Conservation (phyloP, 2,797 vertebrate species). For the Alcedo atthis region DNA sequence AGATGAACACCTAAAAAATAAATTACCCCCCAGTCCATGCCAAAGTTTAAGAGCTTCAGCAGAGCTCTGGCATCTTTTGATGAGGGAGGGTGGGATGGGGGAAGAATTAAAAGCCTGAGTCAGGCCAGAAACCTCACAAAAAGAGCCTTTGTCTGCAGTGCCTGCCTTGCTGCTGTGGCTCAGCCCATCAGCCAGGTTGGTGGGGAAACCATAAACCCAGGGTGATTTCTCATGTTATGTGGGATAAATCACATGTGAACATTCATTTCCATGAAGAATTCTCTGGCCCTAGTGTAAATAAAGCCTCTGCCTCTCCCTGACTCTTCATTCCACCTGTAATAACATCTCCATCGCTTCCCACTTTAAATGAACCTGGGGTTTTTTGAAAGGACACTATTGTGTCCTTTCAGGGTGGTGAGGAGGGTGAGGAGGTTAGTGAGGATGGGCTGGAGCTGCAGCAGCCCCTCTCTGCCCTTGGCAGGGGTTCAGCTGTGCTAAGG, state of each 20-base stretch:
- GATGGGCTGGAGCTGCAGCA: constrained; percentile 7
- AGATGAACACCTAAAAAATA: background rate
- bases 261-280: constrained; percentile 65
- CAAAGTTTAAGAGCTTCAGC: constrained; percentile 6
- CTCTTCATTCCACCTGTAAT: constrained; percentile 73
- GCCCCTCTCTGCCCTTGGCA: constrained; percentile 47
- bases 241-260: constrained; percentile 64
- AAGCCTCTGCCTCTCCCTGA: constrained; percentile 8
- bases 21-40: fast-evolving
- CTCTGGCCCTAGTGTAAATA: constrained; percentile 62
- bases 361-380: background rate
- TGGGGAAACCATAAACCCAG: constrained; percentile 63
- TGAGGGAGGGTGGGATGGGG: fast-evolving
- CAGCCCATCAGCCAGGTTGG: background rate
- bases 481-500: constrained; percentile 93
- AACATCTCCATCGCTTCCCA: constrained; percentile 44
- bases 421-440: background rate
- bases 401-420: background rate
- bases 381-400: constrained; percentile 52
- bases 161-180: constrained; percentile 15
- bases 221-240: constrained; percentile 38
- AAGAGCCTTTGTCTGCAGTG: constrained; percentile 52
- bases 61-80: constrained; percentile 3
- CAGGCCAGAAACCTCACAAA: constrained; percentile 41
- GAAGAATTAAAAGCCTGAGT: background rate